Percentiles rank a stretch among this genome's conserved stretches.
phyloP scores from a whole-genome alignment of 1,140 invertebrate genomes.

The Zeugodacus cucurbitae region DNA sequence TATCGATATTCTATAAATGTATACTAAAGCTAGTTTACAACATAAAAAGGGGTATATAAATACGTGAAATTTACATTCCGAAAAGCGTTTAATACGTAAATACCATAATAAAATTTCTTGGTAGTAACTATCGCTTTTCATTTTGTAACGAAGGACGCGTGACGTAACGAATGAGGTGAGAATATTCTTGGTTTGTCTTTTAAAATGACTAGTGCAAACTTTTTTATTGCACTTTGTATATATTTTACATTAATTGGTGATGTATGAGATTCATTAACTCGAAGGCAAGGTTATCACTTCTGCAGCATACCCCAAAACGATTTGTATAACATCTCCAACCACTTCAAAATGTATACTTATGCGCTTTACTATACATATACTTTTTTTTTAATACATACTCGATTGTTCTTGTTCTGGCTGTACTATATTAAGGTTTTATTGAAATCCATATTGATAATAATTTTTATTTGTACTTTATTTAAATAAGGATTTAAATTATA shows the following conservation, averaged over 20 bases:
- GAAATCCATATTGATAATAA: neutral
- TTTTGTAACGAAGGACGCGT: neutral
- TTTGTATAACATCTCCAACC: too few relatives aligned
- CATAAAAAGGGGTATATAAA: slow-evolving; percentile 11
- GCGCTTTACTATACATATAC: too few relatives aligned
- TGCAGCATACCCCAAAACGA: too few relatives aligned
- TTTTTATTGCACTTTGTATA: too few relatives aligned
- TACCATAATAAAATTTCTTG: slow-evolving; percentile 35
- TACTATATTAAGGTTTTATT: neutral
- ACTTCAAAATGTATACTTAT: too few relatives aligned
- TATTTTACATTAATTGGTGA: too few relatives aligned
- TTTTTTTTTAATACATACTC: too few relatives aligned
- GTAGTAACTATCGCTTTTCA: neutral
- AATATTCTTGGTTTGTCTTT: neutral
- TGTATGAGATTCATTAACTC: too few relatives aligned
- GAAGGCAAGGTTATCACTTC: too few relatives aligned
- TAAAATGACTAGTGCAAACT: too few relatives aligned
- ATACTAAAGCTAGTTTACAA: slow-evolving; percentile 15
- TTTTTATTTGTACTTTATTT: neutral
- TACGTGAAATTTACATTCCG: neutral
- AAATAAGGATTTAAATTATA: neutral
- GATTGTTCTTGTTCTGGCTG: too few relatives aligned
- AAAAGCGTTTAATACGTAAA: slow-evolving; percentile 1
- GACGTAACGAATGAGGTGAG: too few relatives aligned
- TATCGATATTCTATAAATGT: slow-evolving; percentile 35